Base-by-base conservation (phyloP, 2,797 vertebrate species). In the Limosa lapponica region DNA sequence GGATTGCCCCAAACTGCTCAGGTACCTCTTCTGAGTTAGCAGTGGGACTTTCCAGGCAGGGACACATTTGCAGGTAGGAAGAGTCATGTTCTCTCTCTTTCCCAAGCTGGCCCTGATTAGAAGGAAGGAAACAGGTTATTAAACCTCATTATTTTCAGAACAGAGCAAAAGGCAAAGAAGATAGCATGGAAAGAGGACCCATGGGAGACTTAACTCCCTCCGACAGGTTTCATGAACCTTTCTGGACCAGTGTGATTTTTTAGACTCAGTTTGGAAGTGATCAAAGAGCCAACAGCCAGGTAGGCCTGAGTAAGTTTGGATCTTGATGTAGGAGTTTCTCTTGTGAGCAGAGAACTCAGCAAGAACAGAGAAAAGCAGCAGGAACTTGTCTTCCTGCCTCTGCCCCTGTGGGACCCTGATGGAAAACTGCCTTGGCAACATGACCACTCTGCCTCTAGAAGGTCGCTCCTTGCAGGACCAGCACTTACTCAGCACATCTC, bases 401-500 rank as follows among this genome's bases (percentile, higher is more conserved):
- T 49, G 54, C 27, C 37, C 65, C 71, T 36, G 2, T 0, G 4
- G 51, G 43, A 86, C 25, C 19, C 39, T 30, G 62, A 37, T 18
- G 37, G 69, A 62, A 85, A 94, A 75, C 7, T 74, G 48, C 49
- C 65, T 86, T 8, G 1, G 61, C 36, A 51, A 66, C 75, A 51
- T 0, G 3, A 46, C 44, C 12, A 11, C 1, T 3, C 46, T 74
- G 25, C 41, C 61, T 74, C 70, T 79, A 46, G 72, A 70, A 36
- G 55, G 57, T 22, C 93, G 86, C 77, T 71, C 49, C 59, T 62
- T 67, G 51, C 72, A 81, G 80, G 75, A 61, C 37, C 34, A 89
- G 87, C 36, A 71, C 65, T 79, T 88, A 82, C 66, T 96, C 82
- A 89, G 78, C 1, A 1, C 18, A 69, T 78, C 82, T 82, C 37